Conservation (phyloP, 1,140 invertebrate genomes). For the Colletes gigas region DNA sequence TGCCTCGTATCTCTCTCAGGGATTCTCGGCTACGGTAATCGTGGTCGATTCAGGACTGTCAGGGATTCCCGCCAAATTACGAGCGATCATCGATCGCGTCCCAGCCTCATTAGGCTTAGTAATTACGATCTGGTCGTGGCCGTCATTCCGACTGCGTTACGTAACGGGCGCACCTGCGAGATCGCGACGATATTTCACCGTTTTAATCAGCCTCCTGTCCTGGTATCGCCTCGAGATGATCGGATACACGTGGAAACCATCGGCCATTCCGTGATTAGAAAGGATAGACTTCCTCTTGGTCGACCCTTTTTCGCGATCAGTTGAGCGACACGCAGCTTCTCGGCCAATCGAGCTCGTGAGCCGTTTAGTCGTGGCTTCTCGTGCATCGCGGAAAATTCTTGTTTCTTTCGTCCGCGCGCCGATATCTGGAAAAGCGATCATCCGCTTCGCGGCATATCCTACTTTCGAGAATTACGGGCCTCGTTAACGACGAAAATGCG, state of each 20-base stretch:
- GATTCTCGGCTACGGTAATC: background rate
- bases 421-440: constrained; percentile 24
- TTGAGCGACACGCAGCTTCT: background rate
- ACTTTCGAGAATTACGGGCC: constrained; percentile 19
- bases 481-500: constrained; percentile 31
- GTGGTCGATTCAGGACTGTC: constrained; percentile 4
- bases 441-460: background rate
- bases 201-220: constrained; percentile 60
- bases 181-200: constrained; percentile 62
- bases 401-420: background rate
- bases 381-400: background rate
- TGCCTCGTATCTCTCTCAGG: too few relatives aligned
- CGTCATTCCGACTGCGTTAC: constrained; percentile 45
- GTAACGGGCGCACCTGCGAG: constrained; percentile 47
- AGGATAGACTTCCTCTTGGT: background rate
- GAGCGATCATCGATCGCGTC: constrained; percentile 47
- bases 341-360: too few relatives aligned
- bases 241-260: constrained; percentile 50
- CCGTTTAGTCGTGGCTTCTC: too few relatives aligned
- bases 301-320: background rate
- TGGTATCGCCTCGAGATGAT: constrained; percentile 52
- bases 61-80: constrained; percentile 37
- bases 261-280: constrained; percentile 19
- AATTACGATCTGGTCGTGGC: constrained; percentile 57
- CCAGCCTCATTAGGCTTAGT: constrained; percentile 54